These are phyloP conservation scores for Guaruba guarouba DNA, from an alignment of 2,113 vertebrate genomes.

Conservation along the genomic window DNA sequence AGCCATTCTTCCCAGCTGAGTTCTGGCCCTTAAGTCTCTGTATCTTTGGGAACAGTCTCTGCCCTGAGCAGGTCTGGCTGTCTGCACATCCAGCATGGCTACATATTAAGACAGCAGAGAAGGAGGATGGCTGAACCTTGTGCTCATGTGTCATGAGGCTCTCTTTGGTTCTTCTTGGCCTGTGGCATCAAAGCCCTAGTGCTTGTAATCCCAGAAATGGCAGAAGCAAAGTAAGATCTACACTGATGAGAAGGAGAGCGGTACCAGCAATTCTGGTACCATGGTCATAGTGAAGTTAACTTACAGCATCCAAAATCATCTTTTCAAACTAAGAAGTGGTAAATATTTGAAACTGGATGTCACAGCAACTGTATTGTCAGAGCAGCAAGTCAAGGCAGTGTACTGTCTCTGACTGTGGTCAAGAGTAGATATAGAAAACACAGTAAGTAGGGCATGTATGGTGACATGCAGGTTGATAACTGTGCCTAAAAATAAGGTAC, in stretches of 20 bases:
- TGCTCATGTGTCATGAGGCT: neutral
- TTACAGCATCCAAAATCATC: neutral
- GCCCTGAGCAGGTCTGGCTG: neutral
- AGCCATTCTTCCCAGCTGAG: neutral
- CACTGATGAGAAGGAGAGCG: neutral
- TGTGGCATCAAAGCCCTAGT: neutral
- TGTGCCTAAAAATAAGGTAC: slow-evolving; percentile 56
- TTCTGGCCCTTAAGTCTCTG: neutral
- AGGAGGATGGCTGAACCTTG: neutral
- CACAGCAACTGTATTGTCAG: neutral
- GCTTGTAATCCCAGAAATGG: neutral
- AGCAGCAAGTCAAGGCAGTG: neutral
- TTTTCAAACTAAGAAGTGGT: neutral
- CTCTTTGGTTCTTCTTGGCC: neutral
- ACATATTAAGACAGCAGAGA: neutral
- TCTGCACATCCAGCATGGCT: neutral
- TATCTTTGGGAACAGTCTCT: neutral
- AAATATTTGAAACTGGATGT: slow-evolving; percentile 2
- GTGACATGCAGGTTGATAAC: neutral
- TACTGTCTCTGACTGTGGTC: neutral
- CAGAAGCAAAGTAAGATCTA: neutral
- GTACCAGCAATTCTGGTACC: neutral
- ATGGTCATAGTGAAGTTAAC: neutral
- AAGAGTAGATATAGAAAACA: slow-evolving; percentile 23
- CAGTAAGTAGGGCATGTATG: slow-evolving; percentile 44